Evolutionary conservation across 1,140 invertebrate genomes (phyloP).

Genomic region (Anastrepha ludens): DNA sequence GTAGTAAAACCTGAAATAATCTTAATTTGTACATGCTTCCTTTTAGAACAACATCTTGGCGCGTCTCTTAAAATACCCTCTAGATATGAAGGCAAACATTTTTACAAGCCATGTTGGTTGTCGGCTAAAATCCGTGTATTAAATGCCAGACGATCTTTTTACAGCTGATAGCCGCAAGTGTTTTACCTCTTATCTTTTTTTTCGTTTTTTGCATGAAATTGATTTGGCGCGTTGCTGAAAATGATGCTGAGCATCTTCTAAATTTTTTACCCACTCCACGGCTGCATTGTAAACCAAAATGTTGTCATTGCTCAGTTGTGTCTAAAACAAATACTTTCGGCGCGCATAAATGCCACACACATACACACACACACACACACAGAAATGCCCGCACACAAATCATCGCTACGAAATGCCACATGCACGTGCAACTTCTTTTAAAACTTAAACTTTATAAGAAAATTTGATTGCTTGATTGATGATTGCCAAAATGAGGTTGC

Average conservation of each 20-base stretch:
- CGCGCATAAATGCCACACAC: neutral
- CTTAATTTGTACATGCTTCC: no score
- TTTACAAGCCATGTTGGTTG: no score
- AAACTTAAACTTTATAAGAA: neutral
- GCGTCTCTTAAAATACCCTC: no score
- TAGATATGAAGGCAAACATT: no score
- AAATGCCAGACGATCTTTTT: no score
- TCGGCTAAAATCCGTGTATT: no score
- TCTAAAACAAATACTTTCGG: neutral
- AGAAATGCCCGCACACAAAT: neutral
- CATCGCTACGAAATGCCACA: neutral
- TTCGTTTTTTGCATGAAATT: neutral
- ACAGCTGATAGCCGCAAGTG: no score
- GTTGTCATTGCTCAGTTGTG: neutral
- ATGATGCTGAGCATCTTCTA: neutral
- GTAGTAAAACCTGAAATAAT: no score
- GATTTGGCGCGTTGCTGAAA: neutral
- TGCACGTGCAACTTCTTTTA: neutral
- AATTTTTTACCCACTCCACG: neutral
- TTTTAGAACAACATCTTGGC: no score
- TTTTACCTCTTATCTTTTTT: no score
- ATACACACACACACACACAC: no score
- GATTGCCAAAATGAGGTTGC: constrained; percentile 41
- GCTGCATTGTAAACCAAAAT: neutral
- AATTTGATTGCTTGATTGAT: constrained; percentile 35